Evolutionary conservation across 2,888 invertebrate species (phyloP).

Genomic region (Prosapia bicincta): DNA sequence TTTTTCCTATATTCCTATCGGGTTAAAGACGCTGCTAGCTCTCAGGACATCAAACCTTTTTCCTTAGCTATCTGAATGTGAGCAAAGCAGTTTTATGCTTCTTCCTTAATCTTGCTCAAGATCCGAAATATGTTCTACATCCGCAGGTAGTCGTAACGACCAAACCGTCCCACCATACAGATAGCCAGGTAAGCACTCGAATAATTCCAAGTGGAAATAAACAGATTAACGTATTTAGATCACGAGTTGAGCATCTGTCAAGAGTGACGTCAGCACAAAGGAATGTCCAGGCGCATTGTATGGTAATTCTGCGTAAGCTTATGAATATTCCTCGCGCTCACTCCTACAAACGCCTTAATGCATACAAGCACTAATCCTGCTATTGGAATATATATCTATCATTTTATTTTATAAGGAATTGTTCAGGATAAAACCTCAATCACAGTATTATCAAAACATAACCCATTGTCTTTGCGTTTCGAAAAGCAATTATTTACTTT

Average conservation of each 20-base stretch:
- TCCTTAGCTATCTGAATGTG: no score
- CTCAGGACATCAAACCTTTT: no score
- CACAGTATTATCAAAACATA: background rate
- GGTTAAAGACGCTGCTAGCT: no score
- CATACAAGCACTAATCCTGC: background rate
- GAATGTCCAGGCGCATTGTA: background rate
- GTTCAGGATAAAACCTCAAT: background rate
- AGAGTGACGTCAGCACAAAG: background rate
- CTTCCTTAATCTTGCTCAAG: no score
- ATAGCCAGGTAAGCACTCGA: background rate
- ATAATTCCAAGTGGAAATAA: background rate
- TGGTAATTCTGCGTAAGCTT: background rate
- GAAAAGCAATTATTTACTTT: no score
- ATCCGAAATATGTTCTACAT: no score
- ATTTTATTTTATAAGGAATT: background rate
- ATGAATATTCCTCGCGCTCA: background rate
- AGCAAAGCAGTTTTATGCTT: no score
- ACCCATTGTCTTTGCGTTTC: no score
- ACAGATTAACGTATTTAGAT: background rate
- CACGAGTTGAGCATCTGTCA: background rate
- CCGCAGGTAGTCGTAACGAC: no score
- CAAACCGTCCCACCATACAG: no score
- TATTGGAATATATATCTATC: background rate
- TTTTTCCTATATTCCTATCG: no score
- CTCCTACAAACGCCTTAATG: background rate